Evolutionary conservation across 2,113 vertebrate genomes (phyloP).

Genomic region (Pseudorectes ferrugineus): DNA sequence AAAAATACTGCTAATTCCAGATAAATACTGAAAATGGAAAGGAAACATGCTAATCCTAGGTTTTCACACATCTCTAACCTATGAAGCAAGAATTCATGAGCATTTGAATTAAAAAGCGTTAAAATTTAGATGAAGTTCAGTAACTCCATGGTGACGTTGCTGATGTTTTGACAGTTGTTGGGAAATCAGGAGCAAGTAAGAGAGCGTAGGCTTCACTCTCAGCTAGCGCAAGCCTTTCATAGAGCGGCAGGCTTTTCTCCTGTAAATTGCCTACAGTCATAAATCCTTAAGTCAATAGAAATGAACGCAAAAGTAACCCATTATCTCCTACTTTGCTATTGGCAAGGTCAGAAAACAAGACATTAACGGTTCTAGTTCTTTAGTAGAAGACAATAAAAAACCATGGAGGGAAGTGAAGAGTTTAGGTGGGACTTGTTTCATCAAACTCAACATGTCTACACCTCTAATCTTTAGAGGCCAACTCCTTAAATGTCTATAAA

Average conservation of each 20-base stretch:
- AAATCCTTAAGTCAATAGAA: background rate
- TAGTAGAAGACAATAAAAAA: background rate
- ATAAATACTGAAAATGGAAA: background rate
- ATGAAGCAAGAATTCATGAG: background rate
- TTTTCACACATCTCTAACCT: background rate
- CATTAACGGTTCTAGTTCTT: background rate
- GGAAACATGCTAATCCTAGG: background rate
- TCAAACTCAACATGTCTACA: background rate
- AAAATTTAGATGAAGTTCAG: background rate
- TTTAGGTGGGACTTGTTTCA: background rate
- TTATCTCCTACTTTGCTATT: background rate
- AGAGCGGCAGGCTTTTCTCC: background rate
- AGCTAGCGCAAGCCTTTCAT: background rate
- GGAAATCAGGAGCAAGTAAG: background rate
- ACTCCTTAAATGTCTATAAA: background rate
- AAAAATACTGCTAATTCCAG: background rate
- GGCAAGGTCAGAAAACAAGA: background rate
- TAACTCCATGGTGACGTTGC: background rate
- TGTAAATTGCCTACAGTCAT: background rate
- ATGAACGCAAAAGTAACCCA: background rate
- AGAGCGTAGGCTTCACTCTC: background rate
- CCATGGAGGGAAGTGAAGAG: background rate
- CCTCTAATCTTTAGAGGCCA: background rate
- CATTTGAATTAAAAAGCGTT: background rate
- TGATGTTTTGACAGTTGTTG: background rate